Conservation (phyloP, 2,888 invertebrate species). For the Labia minor region DNA sequence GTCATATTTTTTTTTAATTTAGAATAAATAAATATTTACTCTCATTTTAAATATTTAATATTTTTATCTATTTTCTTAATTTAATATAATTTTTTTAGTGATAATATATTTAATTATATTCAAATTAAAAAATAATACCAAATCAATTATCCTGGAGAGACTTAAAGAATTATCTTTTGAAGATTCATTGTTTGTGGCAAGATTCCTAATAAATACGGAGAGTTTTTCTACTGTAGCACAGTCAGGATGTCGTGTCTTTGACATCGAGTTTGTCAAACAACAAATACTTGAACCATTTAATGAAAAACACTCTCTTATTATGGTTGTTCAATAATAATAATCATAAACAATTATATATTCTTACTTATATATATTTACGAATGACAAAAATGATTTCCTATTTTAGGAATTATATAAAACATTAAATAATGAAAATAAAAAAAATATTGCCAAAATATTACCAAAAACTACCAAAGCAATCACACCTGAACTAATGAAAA, state of each 20-base stretch:
- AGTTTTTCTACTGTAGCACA: background rate
- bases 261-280: background rate
- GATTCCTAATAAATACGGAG: background rate
- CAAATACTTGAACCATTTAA: background rate
- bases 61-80: background rate
- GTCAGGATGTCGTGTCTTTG: background rate
- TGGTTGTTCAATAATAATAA: background rate
- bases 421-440: background rate
- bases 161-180: background rate
- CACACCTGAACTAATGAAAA: background rate
- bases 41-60: background rate
- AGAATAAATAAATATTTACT: too few relatives aligned
- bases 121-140: background rate
- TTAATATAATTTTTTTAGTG: background rate
- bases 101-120: background rate
- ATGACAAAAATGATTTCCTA: background rate
- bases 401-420: conserved; percentile 3
- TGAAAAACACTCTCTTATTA: background rate
- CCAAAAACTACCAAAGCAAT: background rate
- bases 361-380: too few relatives aligned
- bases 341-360: too few relatives aligned
- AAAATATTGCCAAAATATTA: background rate
- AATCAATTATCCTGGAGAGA: background rate
- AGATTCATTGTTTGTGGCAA: background rate
- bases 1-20: too few relatives aligned